Evolutionary conservation across 2,888 invertebrate genomes (phyloP).

Genomic region (Penaeus monodon): DNA sequence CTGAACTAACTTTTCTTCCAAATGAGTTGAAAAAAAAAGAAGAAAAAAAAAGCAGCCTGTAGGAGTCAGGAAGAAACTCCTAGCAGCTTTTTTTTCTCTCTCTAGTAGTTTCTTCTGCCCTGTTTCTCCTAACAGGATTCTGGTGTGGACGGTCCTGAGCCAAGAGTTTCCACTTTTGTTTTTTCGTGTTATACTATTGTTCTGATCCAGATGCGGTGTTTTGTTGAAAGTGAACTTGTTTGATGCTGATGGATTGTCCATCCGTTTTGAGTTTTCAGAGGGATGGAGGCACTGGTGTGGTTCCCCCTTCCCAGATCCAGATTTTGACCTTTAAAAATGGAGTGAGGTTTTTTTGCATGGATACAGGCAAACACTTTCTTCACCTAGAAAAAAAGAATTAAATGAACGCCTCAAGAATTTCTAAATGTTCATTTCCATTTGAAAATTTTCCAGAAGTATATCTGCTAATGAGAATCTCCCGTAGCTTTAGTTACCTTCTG

Average conservation of each 20-base stretch:
- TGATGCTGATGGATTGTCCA: constrained; percentile 40
- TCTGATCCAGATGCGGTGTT: constrained; percentile 43
- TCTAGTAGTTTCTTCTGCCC: constrained; percentile 32
- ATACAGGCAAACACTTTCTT: constrained; percentile 13
- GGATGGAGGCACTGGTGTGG: constrained; percentile 49
- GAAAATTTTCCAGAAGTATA: no score
- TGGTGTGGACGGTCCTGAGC: constrained; percentile 41
- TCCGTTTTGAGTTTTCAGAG: constrained; percentile 44
- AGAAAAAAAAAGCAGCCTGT: constrained; percentile 34
- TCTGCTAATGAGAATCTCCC: no score
- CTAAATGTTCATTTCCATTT: no score
- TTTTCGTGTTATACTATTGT: constrained; percentile 32
- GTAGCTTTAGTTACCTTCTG: no score
- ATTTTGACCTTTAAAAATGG: constrained; percentile 29
- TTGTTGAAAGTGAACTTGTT: constrained; percentile 20
- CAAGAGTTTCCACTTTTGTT: constrained; percentile 38
- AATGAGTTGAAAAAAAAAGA: constrained; percentile 13
- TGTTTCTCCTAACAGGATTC: constrained; percentile 51
- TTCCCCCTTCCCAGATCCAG: constrained; percentile 36
- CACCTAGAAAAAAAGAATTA: no score
- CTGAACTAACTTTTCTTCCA: constrained; percentile 42
- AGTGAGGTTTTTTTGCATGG: constrained; percentile 36
- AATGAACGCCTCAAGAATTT: no score
- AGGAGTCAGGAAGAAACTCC: constrained; percentile 10
- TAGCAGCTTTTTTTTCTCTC: constrained; percentile 24